Conservation (phyloP, 23 tunicate species). For the Styela plicata region DNA sequence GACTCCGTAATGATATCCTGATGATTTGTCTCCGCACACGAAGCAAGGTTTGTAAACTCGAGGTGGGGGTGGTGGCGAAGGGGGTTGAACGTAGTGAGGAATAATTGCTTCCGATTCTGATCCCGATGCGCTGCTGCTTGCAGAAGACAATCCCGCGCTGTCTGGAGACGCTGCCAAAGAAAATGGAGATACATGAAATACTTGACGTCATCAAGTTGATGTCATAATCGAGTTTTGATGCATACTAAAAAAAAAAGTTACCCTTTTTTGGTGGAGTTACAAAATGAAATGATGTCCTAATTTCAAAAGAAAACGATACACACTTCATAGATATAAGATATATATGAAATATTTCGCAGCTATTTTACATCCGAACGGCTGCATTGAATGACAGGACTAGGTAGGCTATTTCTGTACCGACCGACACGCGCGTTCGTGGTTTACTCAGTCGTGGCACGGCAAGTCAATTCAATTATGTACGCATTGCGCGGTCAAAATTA, state of each 20-base stretch:
- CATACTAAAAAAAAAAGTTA: too few species aligned
- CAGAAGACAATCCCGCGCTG: conserved; percentile 81
- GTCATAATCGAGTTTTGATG: too few species aligned
- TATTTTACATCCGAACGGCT: not conserved
- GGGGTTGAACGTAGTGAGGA: conserved; percentile 46
- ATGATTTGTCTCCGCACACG: conserved; percentile 93
- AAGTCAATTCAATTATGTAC: not conserved
- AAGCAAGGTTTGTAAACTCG: conserved; percentile 92
- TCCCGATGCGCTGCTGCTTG: conserved; percentile 74
- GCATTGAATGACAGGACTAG: not conserved
- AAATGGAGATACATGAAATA: not conserved
- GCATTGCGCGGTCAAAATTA: not conserved
- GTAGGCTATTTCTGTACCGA: not conserved
- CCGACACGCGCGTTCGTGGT: not conserved
- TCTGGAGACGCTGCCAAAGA: conserved; percentile 85
- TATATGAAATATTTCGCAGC: not conserved
- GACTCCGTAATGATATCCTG: conserved; percentile 95
- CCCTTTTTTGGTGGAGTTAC: too few species aligned
- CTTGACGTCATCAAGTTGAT: not conserved
- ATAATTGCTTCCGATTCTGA: conserved; percentile 68
- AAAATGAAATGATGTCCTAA: too few species aligned
- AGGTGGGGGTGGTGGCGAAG: conserved; percentile 96
- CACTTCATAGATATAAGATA: too few species aligned
- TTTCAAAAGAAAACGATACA: too few species aligned
- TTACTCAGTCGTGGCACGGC: not conserved